A percentile compares a stretch with the other conserved stretches of the same genome.
phyloP scores from a whole-genome alignment of 2,113 vertebrate species.

The Salminus brasiliensis region DNA sequence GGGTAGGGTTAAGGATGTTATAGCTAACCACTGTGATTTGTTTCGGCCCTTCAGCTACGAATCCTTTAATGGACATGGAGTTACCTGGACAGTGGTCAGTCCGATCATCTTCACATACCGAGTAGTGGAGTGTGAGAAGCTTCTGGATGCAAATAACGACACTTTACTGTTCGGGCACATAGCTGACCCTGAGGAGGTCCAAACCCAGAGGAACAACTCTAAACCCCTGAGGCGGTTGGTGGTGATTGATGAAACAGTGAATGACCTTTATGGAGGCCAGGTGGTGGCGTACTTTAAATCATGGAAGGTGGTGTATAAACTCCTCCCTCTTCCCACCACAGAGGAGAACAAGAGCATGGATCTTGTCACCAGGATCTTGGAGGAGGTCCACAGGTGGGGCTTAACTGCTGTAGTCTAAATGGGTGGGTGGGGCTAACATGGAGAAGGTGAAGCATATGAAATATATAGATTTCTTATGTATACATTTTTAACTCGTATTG shows the following conservation, averaged over 20 bases:
- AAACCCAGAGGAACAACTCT: constrained; percentile 36
- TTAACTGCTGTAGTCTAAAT: no score
- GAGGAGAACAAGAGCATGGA: constrained; percentile 85
- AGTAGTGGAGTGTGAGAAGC: constrained; percentile 53
- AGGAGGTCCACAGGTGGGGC: constrained; percentile 73
- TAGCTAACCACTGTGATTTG: no score
- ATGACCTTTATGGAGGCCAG: constrained; percentile 74
- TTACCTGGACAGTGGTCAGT: constrained; percentile 79
- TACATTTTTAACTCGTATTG: no score
- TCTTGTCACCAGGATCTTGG: constrained; percentile 75
- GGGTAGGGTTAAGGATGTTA: no score
- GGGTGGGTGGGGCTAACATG: no score
- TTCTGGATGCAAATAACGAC: constrained; percentile 76
- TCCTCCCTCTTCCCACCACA: constrained; percentile 77
- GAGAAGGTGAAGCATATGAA: no score
- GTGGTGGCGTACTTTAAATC: constrained; percentile 73
- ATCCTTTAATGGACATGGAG: constrained; percentile 59
- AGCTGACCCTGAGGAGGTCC: constrained; percentile 68
- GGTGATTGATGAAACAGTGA: constrained; percentile 77
- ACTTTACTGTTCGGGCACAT: constrained; percentile 80
- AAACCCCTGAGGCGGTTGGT: constrained; percentile 77
- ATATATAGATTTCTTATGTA: no score
- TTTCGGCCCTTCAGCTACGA: constrained; percentile 67
- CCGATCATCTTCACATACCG: constrained; percentile 79
- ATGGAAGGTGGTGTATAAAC: constrained; percentile 73